These are phyloP conservation scores for Lepus europaeus DNA, from an alignment of 2,113 vertebrate genomes.

Conservation along the genomic window DNA sequence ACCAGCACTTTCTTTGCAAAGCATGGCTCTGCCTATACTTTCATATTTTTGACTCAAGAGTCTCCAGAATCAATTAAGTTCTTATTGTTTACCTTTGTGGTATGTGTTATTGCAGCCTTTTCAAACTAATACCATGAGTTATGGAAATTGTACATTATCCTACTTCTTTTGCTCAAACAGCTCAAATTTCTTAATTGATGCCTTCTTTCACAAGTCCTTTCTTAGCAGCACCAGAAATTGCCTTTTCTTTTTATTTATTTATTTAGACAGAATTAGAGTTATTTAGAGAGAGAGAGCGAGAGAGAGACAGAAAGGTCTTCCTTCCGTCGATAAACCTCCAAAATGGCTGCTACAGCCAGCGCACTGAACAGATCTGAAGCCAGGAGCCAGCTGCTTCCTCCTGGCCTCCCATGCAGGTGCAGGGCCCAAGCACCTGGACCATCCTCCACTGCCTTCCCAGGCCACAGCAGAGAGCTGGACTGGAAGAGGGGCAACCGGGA, in stretches of 20 bases:
- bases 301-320: too few species aligned
- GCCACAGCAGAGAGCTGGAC: too few species aligned
- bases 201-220: neutral
- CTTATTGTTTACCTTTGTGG: neutral
- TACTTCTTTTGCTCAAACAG: neutral
- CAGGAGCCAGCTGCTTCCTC: too few species aligned
- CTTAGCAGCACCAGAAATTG: neutral
- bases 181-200: neutral
- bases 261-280: too few species aligned
- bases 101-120: neutral
- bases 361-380: too few species aligned
- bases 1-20: neutral
- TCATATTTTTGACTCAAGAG: neutral
- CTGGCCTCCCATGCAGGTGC: too few species aligned
- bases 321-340: too few species aligned
- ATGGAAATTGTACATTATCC: neutral
- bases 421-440: too few species aligned
- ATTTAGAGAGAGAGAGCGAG: too few species aligned
- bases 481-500: too few species aligned
- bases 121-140: neutral
- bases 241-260: neutral
- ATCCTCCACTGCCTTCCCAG: too few species aligned
- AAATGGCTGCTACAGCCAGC: too few species aligned
- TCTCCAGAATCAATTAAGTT: neutral
- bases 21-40: neutral